Conservation (phyloP, 2,113 vertebrate species). For the Petroica traversi region DNA sequence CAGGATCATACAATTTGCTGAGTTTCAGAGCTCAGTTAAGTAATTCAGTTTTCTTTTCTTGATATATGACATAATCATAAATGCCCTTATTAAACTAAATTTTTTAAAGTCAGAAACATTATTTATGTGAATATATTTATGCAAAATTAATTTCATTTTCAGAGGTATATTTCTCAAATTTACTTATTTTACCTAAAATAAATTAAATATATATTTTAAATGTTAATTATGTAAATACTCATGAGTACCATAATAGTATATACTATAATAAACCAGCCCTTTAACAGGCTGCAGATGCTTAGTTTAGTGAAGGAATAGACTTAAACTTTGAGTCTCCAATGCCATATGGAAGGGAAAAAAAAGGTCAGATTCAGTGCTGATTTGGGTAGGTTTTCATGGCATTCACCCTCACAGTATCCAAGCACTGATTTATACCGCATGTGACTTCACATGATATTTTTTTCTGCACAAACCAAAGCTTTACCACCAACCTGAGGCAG, state of each 20-base stretch:
- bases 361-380: not conserved
- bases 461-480: not conserved
- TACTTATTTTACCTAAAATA: not conserved
- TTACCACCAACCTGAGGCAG: not conserved
- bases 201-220: not conserved
- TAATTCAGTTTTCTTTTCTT: not conserved
- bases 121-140: not conserved
- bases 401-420: fast-evolving
- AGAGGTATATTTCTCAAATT: not conserved
- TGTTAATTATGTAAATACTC: not conserved
- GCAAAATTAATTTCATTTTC: not conserved
- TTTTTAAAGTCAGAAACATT: not conserved
- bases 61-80: not conserved
- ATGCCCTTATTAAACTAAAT: not conserved
- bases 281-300: not conserved
- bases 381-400: not conserved
- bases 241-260: too few relatives aligned
- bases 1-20: not conserved
- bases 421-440: not conserved
- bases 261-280: not conserved
- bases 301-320: not conserved
- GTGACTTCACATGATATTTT: not conserved
- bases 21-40: not conserved
- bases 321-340: not conserved
- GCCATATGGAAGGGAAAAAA: not conserved